Evolutionary conservation across 2,113 vertebrate species (phyloP).

Genomic region (Porphyrio hochstetteri): DNA sequence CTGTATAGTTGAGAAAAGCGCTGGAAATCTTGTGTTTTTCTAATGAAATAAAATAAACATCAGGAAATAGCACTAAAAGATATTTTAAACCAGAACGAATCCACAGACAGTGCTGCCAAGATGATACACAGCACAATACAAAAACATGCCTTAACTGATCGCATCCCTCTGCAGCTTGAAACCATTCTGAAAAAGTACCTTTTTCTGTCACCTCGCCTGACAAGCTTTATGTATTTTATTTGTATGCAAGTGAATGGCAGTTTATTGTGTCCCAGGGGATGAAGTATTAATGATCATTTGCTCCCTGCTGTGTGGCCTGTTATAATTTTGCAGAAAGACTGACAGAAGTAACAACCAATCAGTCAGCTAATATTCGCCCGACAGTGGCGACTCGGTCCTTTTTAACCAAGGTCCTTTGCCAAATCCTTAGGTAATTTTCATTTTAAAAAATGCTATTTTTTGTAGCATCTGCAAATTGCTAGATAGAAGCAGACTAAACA

Average conservation of each 20-base stretch:
- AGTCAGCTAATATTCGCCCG: conserved; percentile 58
- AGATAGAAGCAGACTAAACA: conserved; percentile 53
- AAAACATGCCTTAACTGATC: not conserved
- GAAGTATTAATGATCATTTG: conserved; percentile 77
- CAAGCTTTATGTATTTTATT: conserved; percentile 73
- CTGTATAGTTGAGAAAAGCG: not conserved
- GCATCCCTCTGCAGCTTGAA: conserved; percentile 8
- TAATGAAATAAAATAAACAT: not conserved
- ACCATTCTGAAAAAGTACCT: conserved; percentile 50
- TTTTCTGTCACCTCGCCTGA: conserved; percentile 55
- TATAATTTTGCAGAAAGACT: conserved; percentile 72
- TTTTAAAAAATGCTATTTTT: conserved; percentile 60
- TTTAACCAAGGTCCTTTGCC: conserved; percentile 55
- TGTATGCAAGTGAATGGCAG: conserved; percentile 70
- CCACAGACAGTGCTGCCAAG: conserved; percentile 8
- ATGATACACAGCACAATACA: not conserved
- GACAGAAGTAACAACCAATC: conserved; percentile 71
- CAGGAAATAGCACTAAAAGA: not conserved
- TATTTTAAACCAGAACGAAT: not conserved
- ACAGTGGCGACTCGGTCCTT: conserved; percentile 39
- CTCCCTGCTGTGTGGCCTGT: conserved; percentile 71
- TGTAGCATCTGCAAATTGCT: conserved; percentile 61
- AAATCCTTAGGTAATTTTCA: conserved; percentile 73
- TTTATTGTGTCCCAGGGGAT: conserved; percentile 70
- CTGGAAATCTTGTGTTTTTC: not conserved